phyloP scores from a whole-genome alignment of 2,888 invertebrate species.

The Biston betularia region DNA sequence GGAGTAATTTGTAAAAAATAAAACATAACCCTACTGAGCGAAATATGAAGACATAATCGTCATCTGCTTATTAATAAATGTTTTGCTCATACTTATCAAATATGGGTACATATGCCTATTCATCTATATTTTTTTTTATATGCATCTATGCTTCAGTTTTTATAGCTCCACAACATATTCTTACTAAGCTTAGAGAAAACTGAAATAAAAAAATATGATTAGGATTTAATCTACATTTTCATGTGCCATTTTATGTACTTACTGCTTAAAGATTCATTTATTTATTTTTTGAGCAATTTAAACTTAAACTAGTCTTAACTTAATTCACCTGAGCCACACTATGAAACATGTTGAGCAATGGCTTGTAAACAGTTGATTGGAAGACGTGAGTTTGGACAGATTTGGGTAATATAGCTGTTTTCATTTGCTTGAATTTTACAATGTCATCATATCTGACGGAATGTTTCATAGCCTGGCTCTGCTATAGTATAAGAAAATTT shows the following conservation, averaged over 20 bases:
- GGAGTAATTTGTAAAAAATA: constrained; percentile 24
- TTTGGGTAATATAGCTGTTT: no score
- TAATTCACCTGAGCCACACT: no score
- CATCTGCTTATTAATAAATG: background rate
- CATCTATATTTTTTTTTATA: no score
- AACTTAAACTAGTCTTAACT: constrained; percentile 40
- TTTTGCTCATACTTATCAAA: background rate
- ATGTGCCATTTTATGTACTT: constrained; percentile 70
- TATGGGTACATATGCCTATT: no score
- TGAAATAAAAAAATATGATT: constrained; percentile 14
- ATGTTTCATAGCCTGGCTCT: no score
- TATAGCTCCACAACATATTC: no score
- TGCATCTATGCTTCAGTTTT: no score
- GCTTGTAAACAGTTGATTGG: no score
- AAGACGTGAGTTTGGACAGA: no score
- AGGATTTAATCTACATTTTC: constrained; percentile 51
- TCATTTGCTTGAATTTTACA: no score
- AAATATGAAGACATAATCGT: background rate
- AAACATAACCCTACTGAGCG: background rate
- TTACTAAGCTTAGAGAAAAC: constrained; percentile 5
- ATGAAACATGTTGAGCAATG: no score
- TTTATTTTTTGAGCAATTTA: constrained; percentile 23
- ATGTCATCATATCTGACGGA: no score
- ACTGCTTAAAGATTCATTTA: constrained; percentile 48
- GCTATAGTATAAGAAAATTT: constrained; percentile 46